Percentiles rank a stretch among this genome's conserved stretches.
Evolutionary conservation across 1,140 invertebrate species (phyloP).

Genomic region (Drosophila erecta): DNA sequence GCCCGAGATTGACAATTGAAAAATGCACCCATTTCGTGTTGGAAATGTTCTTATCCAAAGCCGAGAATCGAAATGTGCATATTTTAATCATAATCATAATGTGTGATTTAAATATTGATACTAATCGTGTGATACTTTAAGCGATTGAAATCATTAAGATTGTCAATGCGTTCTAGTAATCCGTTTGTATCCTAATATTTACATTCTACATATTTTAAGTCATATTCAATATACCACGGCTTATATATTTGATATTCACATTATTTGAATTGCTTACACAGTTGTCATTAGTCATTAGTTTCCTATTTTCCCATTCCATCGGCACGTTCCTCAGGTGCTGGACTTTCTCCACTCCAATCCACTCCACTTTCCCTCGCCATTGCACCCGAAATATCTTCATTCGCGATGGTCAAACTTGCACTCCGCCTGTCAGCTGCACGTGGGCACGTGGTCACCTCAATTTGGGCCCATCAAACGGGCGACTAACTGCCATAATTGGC

Average conservation of each 20-base stretch:
- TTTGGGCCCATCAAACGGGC: constrained; percentile 72
- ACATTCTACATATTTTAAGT: too few species aligned
- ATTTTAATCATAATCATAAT: too few species aligned
- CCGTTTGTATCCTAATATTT: too few species aligned
- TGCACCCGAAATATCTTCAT: constrained; percentile 26
- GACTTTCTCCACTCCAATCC: neutral
- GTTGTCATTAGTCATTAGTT: too few species aligned
- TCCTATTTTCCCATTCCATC: neutral
- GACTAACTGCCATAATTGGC: constrained; percentile 73
- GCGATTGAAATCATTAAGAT: too few species aligned
- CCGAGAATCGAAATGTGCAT: neutral
- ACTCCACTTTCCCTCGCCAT: neutral
- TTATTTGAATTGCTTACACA: too few species aligned
- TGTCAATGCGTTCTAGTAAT: too few species aligned
- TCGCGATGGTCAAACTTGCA: neutral
- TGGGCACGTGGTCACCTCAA: constrained; percentile 51
- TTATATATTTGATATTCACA: too few species aligned
- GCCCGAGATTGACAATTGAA: constrained; percentile 35
- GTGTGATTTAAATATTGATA: too few species aligned
- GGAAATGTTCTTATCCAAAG: neutral
- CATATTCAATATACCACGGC: too few species aligned
- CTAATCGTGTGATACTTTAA: too few species aligned
- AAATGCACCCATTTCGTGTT: constrained; percentile 1
- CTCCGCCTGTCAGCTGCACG: constrained; percentile 55
- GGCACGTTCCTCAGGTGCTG: neutral